Conservation (phyloP, 2,113 vertebrate species). For the Columba janthina region DNA sequence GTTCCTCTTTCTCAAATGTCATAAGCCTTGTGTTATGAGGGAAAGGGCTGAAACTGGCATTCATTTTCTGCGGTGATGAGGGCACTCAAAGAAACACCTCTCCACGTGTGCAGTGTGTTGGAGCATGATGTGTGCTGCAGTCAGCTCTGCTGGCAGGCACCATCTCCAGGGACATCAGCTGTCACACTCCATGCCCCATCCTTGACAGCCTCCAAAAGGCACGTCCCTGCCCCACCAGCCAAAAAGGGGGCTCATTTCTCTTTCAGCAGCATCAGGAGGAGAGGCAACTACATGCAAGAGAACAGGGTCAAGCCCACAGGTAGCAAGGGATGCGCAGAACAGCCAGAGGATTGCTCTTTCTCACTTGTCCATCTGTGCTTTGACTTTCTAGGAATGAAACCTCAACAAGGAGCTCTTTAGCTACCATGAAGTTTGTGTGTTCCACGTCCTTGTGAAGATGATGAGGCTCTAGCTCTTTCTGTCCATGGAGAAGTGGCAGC, state of each 20-base stretch:
- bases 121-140: fast-evolving
- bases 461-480: fast-evolving
- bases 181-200: neutral
- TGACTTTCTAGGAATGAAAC: neutral
- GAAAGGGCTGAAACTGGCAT: neutral
- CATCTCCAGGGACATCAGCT: neutral
- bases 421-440: neutral
- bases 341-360: neutral
- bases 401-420: neutral
- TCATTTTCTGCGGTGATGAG: neutral
- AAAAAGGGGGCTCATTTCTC: neutral
- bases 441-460: neutral
- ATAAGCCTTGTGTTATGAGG: neutral
- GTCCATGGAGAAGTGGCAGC: neutral
- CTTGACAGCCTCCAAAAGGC: neutral
- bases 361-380: neutral
- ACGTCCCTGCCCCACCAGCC: neutral
- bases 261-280: neutral
- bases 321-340: neutral
- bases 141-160: neutral
- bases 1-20: neutral
- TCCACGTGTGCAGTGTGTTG: fast-evolving
- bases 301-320: neutral
- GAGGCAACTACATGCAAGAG: fast-evolving
- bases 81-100: neutral